Evolutionary conservation across 1,140 invertebrate genomes (phyloP).

Genomic region (Pseudomyrmex concolor): DNA sequence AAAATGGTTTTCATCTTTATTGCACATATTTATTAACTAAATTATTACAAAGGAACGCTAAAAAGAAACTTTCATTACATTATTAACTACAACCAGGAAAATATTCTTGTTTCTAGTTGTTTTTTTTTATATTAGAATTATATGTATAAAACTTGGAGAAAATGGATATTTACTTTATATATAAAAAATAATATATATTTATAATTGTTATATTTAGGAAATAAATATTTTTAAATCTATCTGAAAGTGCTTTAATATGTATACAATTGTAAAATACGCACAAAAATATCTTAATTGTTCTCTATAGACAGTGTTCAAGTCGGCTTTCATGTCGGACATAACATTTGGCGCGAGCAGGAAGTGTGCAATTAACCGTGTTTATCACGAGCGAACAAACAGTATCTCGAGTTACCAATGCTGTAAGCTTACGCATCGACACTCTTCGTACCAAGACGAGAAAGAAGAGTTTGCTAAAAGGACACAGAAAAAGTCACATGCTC

Average conservation of each 20-base stretch:
- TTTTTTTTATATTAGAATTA: not conserved
- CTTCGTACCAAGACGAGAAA: not conserved
- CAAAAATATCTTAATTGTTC: not conserved
- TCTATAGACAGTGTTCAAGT: not conserved
- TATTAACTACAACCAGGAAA: no score
- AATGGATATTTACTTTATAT: not conserved
- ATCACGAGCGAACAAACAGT: not conserved
- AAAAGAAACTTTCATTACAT: not conserved
- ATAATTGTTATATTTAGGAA: not conserved
- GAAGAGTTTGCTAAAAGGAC: not conserved
- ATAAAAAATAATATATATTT: not conserved
- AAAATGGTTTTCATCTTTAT: not conserved
- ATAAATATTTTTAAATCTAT: no score
- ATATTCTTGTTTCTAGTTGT: no score
- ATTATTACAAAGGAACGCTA: not conserved
- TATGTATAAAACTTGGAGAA: not conserved
- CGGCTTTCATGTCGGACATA: not conserved
- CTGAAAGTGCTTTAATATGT: not conserved
- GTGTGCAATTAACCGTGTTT: not conserved
- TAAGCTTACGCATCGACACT: slow-evolving; percentile 17
- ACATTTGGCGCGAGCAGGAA: not conserved
- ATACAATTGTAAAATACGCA: not conserved
- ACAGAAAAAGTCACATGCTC: slow-evolving; percentile 44
- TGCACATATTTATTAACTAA: not conserved
- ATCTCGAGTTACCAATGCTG: not conserved